Evolutionary conservation across 2,797 vertebrate genomes (phyloP).

Genomic region (Artibeus jamaicensis): DNA sequence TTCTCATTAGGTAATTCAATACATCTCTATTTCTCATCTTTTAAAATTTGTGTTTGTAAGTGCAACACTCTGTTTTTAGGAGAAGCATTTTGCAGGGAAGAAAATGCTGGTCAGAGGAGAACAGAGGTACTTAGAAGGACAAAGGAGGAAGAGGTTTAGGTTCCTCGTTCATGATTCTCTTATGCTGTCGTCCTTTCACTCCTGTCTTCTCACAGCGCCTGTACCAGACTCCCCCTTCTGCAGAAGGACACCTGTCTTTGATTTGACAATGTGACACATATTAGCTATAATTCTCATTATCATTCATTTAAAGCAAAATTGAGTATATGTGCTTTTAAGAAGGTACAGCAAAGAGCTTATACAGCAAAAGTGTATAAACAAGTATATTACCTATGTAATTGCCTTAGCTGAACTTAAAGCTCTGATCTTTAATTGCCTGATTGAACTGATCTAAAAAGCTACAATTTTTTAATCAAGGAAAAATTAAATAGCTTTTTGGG

Average conservation of each 20-base stretch:
- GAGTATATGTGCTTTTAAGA: slow-evolving; percentile 54
- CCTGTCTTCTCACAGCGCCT: not conserved
- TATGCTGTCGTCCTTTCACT: not conserved
- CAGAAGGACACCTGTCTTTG: slow-evolving; percentile 46
- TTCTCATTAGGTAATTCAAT: not conserved
- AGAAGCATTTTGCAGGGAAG: not conserved
- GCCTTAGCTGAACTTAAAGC: slow-evolving; percentile 75
- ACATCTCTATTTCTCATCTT: not conserved
- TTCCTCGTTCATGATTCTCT: not conserved
- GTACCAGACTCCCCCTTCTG: not conserved
- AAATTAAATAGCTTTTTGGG: slow-evolving; percentile 78
- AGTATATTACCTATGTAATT: slow-evolving; percentile 76
- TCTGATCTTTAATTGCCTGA: slow-evolving; percentile 80
- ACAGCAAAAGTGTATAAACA: slow-evolving; percentile 63
- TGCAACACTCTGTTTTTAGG: not conserved
- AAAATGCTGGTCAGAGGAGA: not conserved
- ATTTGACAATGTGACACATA: slow-evolving; percentile 68
- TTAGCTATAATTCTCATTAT: slow-evolving; percentile 48
- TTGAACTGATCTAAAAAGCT: slow-evolving; percentile 78
- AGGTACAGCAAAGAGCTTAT: slow-evolving; percentile 32
- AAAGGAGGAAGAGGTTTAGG: not conserved
- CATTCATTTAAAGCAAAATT: slow-evolving; percentile 66
- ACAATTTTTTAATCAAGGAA: slow-evolving; percentile 78
- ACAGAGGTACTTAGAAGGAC: not conserved
- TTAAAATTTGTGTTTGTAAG: not conserved